Evolutionary conservation across 2,888 invertebrate species (phyloP).

Genomic region (Tyria jacobaeae): DNA sequence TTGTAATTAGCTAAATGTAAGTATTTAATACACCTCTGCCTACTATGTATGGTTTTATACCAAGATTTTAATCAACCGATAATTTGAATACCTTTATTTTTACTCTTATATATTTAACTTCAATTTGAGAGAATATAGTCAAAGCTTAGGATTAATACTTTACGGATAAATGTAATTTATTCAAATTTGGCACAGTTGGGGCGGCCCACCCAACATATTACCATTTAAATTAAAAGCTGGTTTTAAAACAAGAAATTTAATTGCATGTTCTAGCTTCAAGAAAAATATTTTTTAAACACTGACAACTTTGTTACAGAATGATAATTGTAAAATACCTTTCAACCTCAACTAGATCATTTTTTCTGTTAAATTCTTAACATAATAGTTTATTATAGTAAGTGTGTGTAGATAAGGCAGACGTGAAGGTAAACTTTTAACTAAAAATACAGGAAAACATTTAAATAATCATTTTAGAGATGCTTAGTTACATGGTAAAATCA

Average conservation of each 20-base stretch:
- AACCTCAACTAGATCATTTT: slow-evolving; percentile 7
- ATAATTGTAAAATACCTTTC: slow-evolving; percentile 36
- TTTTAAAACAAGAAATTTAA: slow-evolving; percentile 72
- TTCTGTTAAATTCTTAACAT: background rate
- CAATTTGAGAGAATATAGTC: slow-evolving; percentile 29
- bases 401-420: background rate
- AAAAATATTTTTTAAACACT: slow-evolving; percentile 44
- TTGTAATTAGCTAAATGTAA: too few relatives aligned
- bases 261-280: slow-evolving; percentile 53
- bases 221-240: slow-evolving; percentile 79
- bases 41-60: background rate
- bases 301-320: slow-evolving; percentile 31
- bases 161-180: slow-evolving; percentile 57
- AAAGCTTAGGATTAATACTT: slow-evolving; percentile 36
- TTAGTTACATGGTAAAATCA: too few relatives aligned
- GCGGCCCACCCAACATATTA: slow-evolving; percentile 63
- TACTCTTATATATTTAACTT: slow-evolving; percentile 16
- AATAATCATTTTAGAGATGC: too few relatives aligned
- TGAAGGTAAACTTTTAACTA: too few relatives aligned
- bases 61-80: background rate
- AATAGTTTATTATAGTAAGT: background rate
- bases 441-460: too few relatives aligned
- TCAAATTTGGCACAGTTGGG: slow-evolving; percentile 59
- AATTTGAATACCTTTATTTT: background rate
- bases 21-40: too few relatives aligned